These are phyloP conservation scores for Escarpia spicata DNA, from an alignment of 2,888 invertebrate species.

Conservation along the genomic window DNA sequence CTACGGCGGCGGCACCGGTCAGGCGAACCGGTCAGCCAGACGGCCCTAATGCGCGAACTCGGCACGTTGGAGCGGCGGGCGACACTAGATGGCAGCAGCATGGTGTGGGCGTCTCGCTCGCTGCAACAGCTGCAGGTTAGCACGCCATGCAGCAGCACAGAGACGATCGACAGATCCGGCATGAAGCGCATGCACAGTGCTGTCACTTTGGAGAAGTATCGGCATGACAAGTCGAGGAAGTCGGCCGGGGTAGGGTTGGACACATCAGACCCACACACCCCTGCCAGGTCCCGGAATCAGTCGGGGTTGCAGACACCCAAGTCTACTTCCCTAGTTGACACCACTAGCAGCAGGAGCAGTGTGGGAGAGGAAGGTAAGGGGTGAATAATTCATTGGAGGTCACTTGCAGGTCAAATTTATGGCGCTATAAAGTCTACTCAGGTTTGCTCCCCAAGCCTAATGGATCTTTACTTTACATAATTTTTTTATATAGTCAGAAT, in stretches of 20 bases:
- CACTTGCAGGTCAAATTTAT: background rate
- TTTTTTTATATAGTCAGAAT: no score
- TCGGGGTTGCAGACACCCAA: constrained; percentile 39
- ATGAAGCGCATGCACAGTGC: constrained; percentile 41
- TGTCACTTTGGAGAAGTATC: constrained; percentile 43
- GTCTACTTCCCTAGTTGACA: constrained; percentile 37
- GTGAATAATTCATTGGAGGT: background rate
- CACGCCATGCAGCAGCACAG: background rate
- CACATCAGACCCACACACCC: background rate
- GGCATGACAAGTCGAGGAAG: constrained; percentile 25
- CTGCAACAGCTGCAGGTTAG: constrained; percentile 3
- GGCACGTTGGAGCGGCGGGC: background rate
- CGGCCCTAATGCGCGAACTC: background rate
- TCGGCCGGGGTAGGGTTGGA: background rate
- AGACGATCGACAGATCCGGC: background rate
- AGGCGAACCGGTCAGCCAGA: background rate
- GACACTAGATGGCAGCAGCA: constrained; percentile 20
- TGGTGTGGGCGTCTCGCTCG: background rate
- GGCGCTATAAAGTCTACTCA: no score
- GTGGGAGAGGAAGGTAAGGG: constrained; percentile 40
- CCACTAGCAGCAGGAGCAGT: constrained; percentile 42
- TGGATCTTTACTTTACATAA: no score
- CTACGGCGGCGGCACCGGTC: background rate
- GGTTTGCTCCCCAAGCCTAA: no score
- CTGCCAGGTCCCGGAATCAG: constrained; percentile 38